Evolutionary conservation across 1,140 invertebrate species (phyloP).

Genomic region (Vanessa atalanta): DNA sequence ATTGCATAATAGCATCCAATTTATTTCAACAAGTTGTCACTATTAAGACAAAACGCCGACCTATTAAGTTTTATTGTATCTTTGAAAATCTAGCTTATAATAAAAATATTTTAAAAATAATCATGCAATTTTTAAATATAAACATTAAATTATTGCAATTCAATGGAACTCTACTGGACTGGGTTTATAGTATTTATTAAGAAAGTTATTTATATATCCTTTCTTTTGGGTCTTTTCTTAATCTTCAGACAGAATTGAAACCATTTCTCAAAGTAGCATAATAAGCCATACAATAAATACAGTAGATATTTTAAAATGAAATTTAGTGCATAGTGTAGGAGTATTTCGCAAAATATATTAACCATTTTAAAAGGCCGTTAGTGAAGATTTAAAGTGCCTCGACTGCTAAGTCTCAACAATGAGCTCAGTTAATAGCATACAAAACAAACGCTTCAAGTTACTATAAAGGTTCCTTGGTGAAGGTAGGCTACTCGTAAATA

Average conservation of each 20-base stretch:
- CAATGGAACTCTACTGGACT: too few relatives aligned
- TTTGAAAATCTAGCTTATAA: too few relatives aligned
- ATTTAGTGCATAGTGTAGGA: conserved; percentile 13
- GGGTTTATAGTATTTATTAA: too few relatives aligned
- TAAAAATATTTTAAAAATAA: too few relatives aligned
- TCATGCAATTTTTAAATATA: too few relatives aligned
- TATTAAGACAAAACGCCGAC: neutral
- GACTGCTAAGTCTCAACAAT: conserved; percentile 19
- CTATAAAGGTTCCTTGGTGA: conserved; percentile 45
- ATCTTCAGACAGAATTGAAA: too few relatives aligned
- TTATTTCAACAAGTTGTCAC: conserved; percentile 15
- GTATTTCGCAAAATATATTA: conserved; percentile 22
- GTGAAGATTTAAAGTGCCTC: conserved; percentile 21
- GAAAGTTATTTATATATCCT: too few relatives aligned
- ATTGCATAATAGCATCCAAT: conserved; percentile 21
- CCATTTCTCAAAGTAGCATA: neutral
- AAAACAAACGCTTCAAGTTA: conserved; percentile 39
- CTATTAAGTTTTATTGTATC: too few relatives aligned
- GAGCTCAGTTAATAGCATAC: conserved; percentile 16
- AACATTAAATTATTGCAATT: too few relatives aligned
- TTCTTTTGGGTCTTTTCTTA: neutral
- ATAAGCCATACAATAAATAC: conserved; percentile 11
- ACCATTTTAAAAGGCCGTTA: conserved; percentile 24
- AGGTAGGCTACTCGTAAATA: conserved; percentile 14
- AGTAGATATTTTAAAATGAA: conserved; percentile 15